phyloP scores from a whole-genome alignment of 2,888 invertebrate genomes.

The Calephelis perditalis region DNA sequence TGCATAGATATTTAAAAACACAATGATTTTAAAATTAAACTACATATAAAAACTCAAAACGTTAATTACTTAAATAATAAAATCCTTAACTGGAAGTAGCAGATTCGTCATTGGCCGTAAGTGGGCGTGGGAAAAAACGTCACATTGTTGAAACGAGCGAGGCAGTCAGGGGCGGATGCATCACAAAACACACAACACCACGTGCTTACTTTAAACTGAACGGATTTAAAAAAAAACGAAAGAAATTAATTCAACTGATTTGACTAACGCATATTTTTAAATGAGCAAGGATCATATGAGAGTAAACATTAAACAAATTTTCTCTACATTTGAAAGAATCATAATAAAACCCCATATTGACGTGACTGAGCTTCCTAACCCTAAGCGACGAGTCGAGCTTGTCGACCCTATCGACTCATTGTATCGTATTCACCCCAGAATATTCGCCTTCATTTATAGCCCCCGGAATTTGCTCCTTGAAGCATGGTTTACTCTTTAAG shows the following conservation, averaged over 20 bases:
- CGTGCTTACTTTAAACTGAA: slow-evolving; percentile 31
- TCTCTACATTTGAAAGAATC: slow-evolving; percentile 43
- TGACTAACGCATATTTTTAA: background rate
- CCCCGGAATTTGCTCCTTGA: slow-evolving; percentile 75
- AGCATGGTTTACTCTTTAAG: slow-evolving; percentile 71
- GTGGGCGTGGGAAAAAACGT: slow-evolving; percentile 68
- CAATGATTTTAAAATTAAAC: too few species aligned
- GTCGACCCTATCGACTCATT: slow-evolving; percentile 72
- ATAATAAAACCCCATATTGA: slow-evolving; percentile 73
- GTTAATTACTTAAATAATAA: background rate
- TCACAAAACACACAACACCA: slow-evolving; percentile 39
- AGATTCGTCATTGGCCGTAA: slow-evolving; percentile 47
- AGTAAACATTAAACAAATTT: slow-evolving; percentile 52
- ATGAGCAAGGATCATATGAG: background rate
- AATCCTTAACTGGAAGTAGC: slow-evolving; percentile 26
- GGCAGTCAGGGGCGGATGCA: slow-evolving; percentile 21
- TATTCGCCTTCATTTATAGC: slow-evolving; percentile 72
- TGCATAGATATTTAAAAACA: too few species aligned
- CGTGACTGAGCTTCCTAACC: slow-evolving; percentile 74
- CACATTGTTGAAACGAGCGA: slow-evolving; percentile 10
- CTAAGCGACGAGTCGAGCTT: slow-evolving; percentile 56
- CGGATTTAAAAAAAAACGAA: slow-evolving; percentile 17
- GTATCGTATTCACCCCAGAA: slow-evolving; percentile 74
- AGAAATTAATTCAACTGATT: background rate
- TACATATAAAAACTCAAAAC: background rate